Evolutionary conservation across 2,797 vertebrate species (phyloP).

Genomic region (Manis javanica): DNA sequence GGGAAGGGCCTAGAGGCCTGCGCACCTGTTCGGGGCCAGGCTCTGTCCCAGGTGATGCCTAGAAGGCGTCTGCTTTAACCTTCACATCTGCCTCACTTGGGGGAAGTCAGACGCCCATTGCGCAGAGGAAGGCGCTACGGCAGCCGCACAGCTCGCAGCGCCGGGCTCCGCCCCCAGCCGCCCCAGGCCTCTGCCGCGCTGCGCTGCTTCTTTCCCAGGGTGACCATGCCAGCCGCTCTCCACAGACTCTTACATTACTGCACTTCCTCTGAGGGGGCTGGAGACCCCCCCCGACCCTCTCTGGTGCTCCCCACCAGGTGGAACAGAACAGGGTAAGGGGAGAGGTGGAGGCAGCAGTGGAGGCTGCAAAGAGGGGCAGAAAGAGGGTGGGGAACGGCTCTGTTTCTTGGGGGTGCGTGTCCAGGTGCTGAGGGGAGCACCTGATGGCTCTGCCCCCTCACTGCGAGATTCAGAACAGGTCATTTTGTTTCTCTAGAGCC

Average conservation of each 20-base stretch:
- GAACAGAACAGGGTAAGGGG: not conserved
- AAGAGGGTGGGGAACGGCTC: not conserved
- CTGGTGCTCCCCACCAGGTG: rapidly evolving
- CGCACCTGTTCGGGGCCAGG: not conserved
- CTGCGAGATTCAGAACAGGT: not conserved
- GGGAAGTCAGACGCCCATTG: not conserved
- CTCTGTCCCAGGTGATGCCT: not conserved
- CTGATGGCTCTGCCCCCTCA: not conserved
- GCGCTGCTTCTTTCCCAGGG: not conserved
- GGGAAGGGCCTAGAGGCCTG: rapidly evolving
- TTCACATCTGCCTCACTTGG: not conserved
- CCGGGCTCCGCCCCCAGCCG: not conserved
- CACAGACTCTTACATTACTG: not conserved
- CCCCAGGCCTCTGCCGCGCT: not conserved
- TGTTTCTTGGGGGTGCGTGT: rapidly evolving
- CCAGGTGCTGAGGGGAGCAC: not conserved
- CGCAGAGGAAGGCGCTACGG: not conserved
- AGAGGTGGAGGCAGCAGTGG: not conserved
- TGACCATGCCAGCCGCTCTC: not conserved
- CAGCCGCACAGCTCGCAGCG: not conserved
- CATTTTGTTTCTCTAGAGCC: not conserved
- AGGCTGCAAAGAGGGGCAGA: not conserved
- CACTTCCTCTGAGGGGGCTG: not conserved
- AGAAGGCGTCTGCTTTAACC: not conserved
- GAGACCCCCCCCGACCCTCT: not conserved